Percentiles rank a stretch among this genome's conserved stretches.
These are phyloP conservation scores for Nyctalus aviator DNA, from an alignment of 2,797 vertebrate genomes.

Conservation along the genomic window DNA sequence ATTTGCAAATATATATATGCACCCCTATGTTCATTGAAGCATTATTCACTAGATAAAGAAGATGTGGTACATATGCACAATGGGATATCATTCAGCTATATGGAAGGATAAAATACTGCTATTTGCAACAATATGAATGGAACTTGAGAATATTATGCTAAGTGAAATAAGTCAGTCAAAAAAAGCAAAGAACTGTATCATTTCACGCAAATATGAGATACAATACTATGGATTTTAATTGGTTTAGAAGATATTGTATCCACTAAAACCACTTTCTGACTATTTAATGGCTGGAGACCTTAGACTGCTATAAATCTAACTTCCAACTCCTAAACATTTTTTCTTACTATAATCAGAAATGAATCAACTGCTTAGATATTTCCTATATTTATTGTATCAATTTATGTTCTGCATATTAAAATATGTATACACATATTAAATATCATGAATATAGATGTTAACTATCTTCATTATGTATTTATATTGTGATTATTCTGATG, in stretches of 20 bases:
- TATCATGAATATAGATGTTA: slow-evolving; percentile 13
- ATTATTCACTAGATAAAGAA: no score
- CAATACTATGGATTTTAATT: slow-evolving; percentile 46
- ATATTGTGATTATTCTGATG: neutral
- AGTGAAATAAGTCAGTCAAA: no score
- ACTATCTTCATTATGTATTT: slow-evolving; percentile 48
- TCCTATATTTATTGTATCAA: neutral
- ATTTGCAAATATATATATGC: no score
- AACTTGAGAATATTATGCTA: no score
- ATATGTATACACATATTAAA: slow-evolving; percentile 40
- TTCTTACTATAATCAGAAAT: neutral
- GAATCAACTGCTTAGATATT: neutral
- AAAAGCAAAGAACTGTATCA: no score
- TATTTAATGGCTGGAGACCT: slow-evolving; percentile 12
- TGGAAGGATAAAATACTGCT: no score
- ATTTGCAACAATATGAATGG: no score
- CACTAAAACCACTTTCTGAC: neutral
- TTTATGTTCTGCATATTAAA: slow-evolving; percentile 17
- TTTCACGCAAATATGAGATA: no score
- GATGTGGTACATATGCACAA: no score
- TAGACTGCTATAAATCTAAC: slow-evolving; percentile 6
- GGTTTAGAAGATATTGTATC: slow-evolving; percentile 45
- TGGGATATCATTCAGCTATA: no score
- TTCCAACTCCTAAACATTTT: slow-evolving; percentile 33
- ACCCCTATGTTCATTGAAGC: no score